Base-by-base conservation (phyloP, 1,140 invertebrate genomes). In the Heliconius eleuchia region DNA sequence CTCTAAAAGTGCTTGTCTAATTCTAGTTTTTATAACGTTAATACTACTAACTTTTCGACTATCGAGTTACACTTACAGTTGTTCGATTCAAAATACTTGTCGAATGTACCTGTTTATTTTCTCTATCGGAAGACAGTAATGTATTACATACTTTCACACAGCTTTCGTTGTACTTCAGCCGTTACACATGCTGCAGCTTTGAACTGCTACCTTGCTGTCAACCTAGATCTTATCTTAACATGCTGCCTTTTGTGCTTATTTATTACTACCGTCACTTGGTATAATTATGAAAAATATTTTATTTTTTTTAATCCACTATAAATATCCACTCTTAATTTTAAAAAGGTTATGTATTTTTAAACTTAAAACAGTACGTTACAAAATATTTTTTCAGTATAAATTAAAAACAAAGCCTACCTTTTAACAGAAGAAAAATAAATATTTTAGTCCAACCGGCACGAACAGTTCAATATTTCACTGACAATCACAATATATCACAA, bases 401-500 rank as follows among this genome's bases (percentile, higher is more conserved):
- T 27, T 27, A 13, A 30, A 79, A 74, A 78, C 74, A 74, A 83
- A 73, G 66, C 80, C 80, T 70, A 82, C 83, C 83, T 84, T 82
- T 74, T 80, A 74, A 78, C 60, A 71, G 72, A 8, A 18, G 60
- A 66, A 66, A 66, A 66, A 66, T 66, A 30, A 66, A 66, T 66
- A 66, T 66, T 66, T 57, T 66, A 3, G 60, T 27, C 3, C 5
- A 66, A 75, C 66, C 52, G 30, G 70, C 78, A 83, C 60, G 80
- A 73, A 78, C 76, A 82, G 76, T 80, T 78, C 72, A 16, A 57
- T 70, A 79, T 87, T 88, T 84, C 87, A 81, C 88, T 80, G 85
- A 86, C 85, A 87, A 84, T 85, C 88, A 85, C 83, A 86, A 66
- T 66, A 66, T 66, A 66, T 30, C 60, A 66, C 60, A 66, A 66